Base-by-base conservation (phyloP, 2,113 vertebrate species). In the Thermophis baileyi region DNA sequence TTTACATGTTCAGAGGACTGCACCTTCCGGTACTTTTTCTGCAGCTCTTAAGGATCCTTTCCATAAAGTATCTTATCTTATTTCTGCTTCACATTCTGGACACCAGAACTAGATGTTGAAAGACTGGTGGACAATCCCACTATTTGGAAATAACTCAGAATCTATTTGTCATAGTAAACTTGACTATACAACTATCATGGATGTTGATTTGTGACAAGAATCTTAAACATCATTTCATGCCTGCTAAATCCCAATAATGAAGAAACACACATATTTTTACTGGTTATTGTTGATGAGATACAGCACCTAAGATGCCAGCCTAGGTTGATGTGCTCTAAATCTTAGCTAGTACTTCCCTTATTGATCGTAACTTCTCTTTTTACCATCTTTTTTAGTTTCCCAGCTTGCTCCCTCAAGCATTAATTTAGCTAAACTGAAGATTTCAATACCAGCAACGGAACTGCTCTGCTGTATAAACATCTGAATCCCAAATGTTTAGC, bases 271-370 rank as follows among this genome's bases (percentile, higher is more conserved):
- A 9, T 25, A 44, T 63, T 40, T 63, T 40, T 40, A 14, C 20
- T 86, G 22, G 53, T 18, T 27, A 30, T 24, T 57, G 92, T 90
- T 86, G 69, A 91, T 49, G n/a, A 46, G 91, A 47, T 27, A 47
- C 20, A 95, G 87, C 85, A 86, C 85, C 93, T 50, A 90, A 92
- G 93, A 93, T 94, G 94, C 95, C 96, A 94, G 40, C 22, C 3
- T 46, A 81, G 49, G 10, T 12, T 2, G 49, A 44, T 11, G 12
- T 53, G 49, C 87, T 89, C 35, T 54, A 54, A 63, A 49, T 40
- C 14, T n/a, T 25, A 63, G 46, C 49, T 14, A 74, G 57, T 20
- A 6, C 27, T 60, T 90, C 30, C 92, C 88, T 51, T 89, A 47
- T 35, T 44, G 74, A 60, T 3, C 91, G 2, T 20, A 92, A 88